A percentile compares a stretch with the other conserved stretches of the same genome.
These are phyloP conservation scores for Lepidurus arcticus DNA, from an alignment of 1,140 invertebrate genomes.

Conservation along the genomic window DNA sequence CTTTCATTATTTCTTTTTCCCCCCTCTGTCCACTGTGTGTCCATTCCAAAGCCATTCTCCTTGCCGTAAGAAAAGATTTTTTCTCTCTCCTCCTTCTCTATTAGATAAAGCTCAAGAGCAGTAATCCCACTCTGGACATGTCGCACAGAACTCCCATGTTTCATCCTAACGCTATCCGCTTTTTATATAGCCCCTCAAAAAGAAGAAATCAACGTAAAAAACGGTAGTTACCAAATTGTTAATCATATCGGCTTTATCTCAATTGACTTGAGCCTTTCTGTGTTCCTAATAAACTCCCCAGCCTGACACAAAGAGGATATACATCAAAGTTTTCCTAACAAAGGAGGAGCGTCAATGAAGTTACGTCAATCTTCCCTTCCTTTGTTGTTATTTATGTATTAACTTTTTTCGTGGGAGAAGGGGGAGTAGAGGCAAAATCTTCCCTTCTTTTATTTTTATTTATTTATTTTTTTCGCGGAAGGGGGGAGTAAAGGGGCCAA, in stretches of 20 bases:
- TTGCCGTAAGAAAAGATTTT: neutral
- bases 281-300: neutral
- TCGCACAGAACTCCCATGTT: neutral
- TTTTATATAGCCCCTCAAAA: neutral
- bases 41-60: neutral
- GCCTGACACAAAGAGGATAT: neutral
- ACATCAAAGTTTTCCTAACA: neutral
- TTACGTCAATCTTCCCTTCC: neutral
- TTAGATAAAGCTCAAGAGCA: neutral
- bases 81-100: neutral
- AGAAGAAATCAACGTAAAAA: neutral
- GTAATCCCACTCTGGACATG: neutral
- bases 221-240: neutral
- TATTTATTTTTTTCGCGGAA: too few relatives aligned
- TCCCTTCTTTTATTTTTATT: too few relatives aligned
- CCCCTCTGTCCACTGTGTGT: neutral
- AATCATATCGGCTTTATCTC: constrained; percentile 11
- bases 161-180: neutral
- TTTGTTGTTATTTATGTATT: neutral
- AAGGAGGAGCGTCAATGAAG: neutral
- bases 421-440: too few relatives aligned
- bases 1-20: neutral
- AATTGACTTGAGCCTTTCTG: neutral
- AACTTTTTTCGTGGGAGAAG: too few relatives aligned
- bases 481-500: too few relatives aligned